Evolutionary conservation across 2,113 vertebrate genomes (phyloP), one percentile per base, ranked within the genome.

Genomic region (Clinocottus analis): DNA sequence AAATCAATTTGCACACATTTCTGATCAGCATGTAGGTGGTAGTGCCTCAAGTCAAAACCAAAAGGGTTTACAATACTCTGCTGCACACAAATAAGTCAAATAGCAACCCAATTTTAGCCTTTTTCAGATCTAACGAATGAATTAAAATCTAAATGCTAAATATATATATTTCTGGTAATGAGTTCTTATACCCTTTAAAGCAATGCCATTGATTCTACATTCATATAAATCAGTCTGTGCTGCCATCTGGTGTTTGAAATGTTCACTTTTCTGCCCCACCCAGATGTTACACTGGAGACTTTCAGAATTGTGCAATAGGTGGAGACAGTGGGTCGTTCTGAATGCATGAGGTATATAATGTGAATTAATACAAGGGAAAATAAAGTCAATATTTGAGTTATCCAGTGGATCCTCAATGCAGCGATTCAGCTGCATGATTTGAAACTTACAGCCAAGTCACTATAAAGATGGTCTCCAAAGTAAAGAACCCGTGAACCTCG

Each of bases 401-500:
- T 25, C 25, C 27, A n/a, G 16, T 31, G 14, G 41, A 72, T 16
- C 19, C 7, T 41, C 21, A 53, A 35, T 6, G 31, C 0, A 2
- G 0, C 5, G 23, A 41, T n/a, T 65, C 0, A 51, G 27, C 3
- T 4, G 14, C 16, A 0, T 0, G 19, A 10, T 72, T 9, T 23
- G 29, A 72, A 29, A 93, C 97, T 97, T 84, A 98, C 97, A 59
- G 98, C 98, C 53, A 99, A 94, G 89, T 99, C 98, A 0, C 97
- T 99, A 87, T 99, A 99, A 49, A 99, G 96, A 89, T 99, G 98
- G 84, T 99, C 98, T 25, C 97, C 98, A 3, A 99, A 99, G 91
- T 99, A 99, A n/a, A 99, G 96, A 60, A 99, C 98, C 0, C 94
- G 97, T 59, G 97, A 97, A 0, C 97, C 98, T 14, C 96, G 93